phyloP scores from a whole-genome alignment of 2,797 vertebrate species.

The Acanthopagrus latus region DNA sequence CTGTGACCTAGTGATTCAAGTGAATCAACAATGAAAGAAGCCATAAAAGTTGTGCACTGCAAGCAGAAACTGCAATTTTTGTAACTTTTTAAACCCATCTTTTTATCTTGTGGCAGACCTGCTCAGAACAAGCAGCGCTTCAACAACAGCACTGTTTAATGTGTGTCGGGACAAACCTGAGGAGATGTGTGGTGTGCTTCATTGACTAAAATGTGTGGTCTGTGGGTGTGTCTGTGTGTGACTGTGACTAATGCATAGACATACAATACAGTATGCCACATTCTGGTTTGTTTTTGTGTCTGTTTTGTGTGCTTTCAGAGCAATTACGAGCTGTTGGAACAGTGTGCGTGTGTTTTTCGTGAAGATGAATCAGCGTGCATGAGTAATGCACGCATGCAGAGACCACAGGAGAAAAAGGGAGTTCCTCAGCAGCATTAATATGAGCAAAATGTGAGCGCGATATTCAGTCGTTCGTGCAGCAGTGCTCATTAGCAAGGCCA shows the following conservation, averaged over 20 bases:
- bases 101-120: constrained; percentile 31
- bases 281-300: constrained; percentile 44
- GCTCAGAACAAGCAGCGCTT: constrained; percentile 24
- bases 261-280: constrained; percentile 33
- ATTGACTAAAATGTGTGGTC: constrained; percentile 54
- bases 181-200: constrained; percentile 29
- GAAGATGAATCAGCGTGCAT: constrained; percentile 51
- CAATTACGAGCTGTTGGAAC: constrained; percentile 28
- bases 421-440: constrained; percentile 63
- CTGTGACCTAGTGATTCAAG: background rate
- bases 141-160: constrained; percentile 20
- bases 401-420: background rate
- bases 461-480: constrained; percentile 51
- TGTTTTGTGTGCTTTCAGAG: constrained; percentile 32
- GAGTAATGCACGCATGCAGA: constrained; percentile 34
- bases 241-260: constrained; percentile 54
- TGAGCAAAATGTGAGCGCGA: constrained; percentile 64
- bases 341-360: constrained; percentile 47
- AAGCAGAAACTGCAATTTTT: constrained; percentile 23
- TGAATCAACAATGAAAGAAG: constrained; percentile 14
- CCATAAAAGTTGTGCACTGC: constrained; percentile 2
- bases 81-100: constrained; percentile 41
- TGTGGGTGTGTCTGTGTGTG: constrained; percentile 53
- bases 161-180: constrained; percentile 14
- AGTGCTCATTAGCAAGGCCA: constrained; percentile 78